Evolutionary conservation across 2,797 vertebrate species (phyloP).

Genomic region (Alcedo atthis): DNA sequence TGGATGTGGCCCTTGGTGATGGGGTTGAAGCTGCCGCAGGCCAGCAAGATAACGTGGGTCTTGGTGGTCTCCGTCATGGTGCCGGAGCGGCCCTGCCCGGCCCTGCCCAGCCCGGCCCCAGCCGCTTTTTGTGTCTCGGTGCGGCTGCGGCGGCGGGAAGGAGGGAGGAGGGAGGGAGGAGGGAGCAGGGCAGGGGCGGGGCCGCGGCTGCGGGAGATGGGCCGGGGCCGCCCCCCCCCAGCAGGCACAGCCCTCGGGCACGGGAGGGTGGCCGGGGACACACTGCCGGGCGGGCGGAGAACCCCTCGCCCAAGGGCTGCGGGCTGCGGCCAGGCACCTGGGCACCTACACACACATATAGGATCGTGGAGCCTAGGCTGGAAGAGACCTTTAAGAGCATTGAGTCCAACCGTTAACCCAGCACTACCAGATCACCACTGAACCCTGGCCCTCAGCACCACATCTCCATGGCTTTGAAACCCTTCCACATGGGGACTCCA

Average conservation of each 20-base stretch:
- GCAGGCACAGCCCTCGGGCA: not conserved
- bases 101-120: not conserved
- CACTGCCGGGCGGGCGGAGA: not conserved
- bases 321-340: not conserved
- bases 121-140: constrained; percentile 68
- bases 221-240: not conserved
- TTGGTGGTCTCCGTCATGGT: constrained; percentile 91
- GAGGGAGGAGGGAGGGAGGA: constrained; percentile 62
- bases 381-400: not conserved
- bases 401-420: not conserved
- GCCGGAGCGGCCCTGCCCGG: not conserved
- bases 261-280: not conserved
- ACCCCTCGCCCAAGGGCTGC: not conserved
- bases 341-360: rapidly evolving
- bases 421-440: not conserved
- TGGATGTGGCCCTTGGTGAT: constrained; percentile 97
- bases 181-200: constrained; percentile 59
- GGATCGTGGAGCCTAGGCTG: too few species aligned
- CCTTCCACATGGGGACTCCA: not conserved
- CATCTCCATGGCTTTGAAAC: not conserved
- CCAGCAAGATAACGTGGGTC: constrained; percentile 94
- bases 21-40: constrained; percentile 97
- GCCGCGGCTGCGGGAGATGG: constrained; percentile 39
- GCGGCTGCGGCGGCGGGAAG: constrained; percentile 68
- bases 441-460: not conserved